These are phyloP conservation scores for Cotesia congregata DNA, from an alignment of 2,888 invertebrate genomes.

Conservation along the genomic window DNA sequence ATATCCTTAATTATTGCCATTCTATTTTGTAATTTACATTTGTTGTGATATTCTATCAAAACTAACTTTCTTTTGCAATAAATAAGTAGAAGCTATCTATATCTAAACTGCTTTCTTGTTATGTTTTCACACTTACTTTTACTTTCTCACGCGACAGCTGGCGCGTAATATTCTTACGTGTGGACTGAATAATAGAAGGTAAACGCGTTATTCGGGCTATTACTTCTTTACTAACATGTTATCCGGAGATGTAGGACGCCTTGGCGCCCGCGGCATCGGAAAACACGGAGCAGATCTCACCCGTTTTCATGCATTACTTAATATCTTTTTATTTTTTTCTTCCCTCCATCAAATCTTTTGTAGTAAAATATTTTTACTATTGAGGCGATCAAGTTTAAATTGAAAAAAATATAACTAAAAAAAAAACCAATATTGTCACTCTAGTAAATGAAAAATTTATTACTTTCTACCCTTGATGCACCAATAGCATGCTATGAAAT, in stretches of 20 bases:
- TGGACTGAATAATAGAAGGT: background rate
- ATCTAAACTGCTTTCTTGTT: background rate
- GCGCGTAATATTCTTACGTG: background rate
- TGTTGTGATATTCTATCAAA: too few relatives aligned
- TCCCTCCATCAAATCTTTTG: background rate
- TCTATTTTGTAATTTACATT: background rate
- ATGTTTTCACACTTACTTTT: background rate
- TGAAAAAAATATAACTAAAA: background rate
- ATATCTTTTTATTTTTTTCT: background rate
- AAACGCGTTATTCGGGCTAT: background rate
- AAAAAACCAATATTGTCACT: background rate
- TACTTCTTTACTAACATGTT: conserved; percentile 56
- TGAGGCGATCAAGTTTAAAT: background rate
- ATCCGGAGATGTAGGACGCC: conserved; percentile 60
- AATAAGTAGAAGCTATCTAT: too few relatives aligned
- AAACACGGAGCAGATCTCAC: conserved; percentile 52
- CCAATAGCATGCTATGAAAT: too few relatives aligned
- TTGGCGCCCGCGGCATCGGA: conserved; percentile 63
- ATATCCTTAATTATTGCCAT: background rate
- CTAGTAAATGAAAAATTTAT: too few relatives aligned
- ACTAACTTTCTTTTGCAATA: too few relatives aligned
- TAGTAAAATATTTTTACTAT: too few relatives aligned
- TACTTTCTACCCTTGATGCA: too few relatives aligned
- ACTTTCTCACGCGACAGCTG: background rate
- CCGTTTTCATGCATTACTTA: background rate